These are phyloP conservation scores for Tychaedon coryphoeus DNA, from an alignment of 2,113 vertebrate genomes.

Conservation along the genomic window DNA sequence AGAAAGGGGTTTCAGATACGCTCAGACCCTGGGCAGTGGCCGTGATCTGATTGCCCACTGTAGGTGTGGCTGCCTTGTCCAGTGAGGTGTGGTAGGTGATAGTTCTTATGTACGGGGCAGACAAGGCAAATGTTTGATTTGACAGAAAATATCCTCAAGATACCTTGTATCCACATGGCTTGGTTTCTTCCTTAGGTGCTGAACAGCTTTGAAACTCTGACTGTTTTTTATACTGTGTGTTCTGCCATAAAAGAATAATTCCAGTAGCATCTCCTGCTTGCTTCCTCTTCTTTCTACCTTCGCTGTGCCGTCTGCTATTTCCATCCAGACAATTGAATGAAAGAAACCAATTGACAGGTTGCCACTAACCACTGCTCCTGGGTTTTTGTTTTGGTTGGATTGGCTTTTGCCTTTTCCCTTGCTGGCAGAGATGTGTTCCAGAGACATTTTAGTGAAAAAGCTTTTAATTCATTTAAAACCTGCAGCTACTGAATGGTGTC, in stretches of 20 bases:
- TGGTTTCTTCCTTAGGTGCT: not conserved
- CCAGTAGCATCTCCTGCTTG: not conserved
- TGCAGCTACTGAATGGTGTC: conserved; percentile 5
- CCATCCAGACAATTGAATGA: not conserved
- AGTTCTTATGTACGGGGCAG: not conserved
- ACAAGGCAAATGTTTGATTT: not conserved
- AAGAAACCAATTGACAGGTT: not conserved
- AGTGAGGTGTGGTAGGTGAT: not conserved
- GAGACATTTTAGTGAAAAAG: conserved; percentile 54
- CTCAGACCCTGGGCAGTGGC: not conserved
- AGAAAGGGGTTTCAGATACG: not conserved
- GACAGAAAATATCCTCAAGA: not conserved
- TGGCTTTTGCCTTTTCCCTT: not conserved
- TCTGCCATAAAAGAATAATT: not conserved
- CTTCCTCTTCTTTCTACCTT: not conserved
- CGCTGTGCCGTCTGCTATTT: not conserved
- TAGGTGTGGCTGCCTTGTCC: not conserved
- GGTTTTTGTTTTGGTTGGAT: not conserved
- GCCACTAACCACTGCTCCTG: not conserved
- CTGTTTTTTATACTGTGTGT: not conserved
- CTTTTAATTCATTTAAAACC: conserved; percentile 62
- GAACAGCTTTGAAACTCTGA: not conserved
- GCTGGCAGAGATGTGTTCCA: not conserved
- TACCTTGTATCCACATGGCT: rapidly evolving
- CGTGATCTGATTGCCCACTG: rapidly evolving